These are phyloP conservation scores for Rotaria macrura DNA, from an alignment of 2,888 invertebrate genomes.

Conservation along the genomic window DNA sequence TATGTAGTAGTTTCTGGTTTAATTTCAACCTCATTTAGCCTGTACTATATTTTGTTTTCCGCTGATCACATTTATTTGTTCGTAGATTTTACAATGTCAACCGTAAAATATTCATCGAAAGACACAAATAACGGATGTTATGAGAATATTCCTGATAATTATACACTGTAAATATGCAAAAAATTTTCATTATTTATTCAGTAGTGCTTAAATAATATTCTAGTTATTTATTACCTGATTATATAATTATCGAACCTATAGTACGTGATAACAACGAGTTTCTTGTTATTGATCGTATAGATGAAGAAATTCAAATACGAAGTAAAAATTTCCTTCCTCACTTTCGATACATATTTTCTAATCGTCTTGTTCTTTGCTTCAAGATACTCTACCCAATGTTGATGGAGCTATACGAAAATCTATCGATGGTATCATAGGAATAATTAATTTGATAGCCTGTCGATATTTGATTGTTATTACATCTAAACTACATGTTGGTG, in stretches of 20 bases:
- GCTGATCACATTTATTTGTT: background rate
- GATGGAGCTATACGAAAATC: background rate
- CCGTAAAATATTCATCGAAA: background rate
- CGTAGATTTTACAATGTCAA: background rate
- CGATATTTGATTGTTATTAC: constrained; percentile 29
- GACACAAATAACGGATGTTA: background rate
- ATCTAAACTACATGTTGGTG: constrained; percentile 19
- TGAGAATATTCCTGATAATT: background rate
- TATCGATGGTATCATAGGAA: constrained; percentile 26
- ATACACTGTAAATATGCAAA: background rate
- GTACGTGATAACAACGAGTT: constrained; percentile 14
- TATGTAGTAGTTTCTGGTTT: background rate
- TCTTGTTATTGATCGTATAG: constrained; percentile 23
- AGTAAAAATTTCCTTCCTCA: background rate
- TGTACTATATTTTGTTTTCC: background rate
- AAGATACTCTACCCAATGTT: background rate
- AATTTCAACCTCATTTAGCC: background rate
- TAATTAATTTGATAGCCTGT: constrained; percentile 22
- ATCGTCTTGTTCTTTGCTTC: background rate
- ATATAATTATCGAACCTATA: background rate
- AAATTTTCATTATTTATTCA: background rate
- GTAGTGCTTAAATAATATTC: too few species aligned
- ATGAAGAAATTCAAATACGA: constrained; percentile 9
- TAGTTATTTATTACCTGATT: background rate
- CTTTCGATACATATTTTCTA: background rate